Evolutionary conservation across 2,888 invertebrate genomes (phyloP).

Genomic region (Polymixis flavicincta): DNA sequence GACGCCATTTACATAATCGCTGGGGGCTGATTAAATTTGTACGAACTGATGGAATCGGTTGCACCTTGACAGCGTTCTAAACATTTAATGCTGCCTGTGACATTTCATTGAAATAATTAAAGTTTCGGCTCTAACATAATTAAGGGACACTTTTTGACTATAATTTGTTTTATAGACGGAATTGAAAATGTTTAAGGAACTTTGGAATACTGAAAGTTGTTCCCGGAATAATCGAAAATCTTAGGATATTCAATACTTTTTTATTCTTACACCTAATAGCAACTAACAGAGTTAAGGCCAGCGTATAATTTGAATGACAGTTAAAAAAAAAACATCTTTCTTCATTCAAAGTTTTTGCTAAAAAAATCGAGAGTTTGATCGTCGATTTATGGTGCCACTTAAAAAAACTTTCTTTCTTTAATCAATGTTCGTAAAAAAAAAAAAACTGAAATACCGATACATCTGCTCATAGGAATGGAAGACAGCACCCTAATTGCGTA

Average conservation of each 20-base stretch:
- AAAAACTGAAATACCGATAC: neutral
- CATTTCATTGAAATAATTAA: constrained; percentile 32
- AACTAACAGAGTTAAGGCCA: neutral
- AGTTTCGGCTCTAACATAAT: neutral
- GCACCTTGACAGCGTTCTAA: constrained; percentile 47
- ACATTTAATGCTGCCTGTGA: constrained; percentile 43
- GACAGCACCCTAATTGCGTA: constrained; percentile 68
- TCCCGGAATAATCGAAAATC: neutral
- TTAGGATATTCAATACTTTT: neutral
- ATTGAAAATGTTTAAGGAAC: no score
- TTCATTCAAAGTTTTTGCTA: no score
- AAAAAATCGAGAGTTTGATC: no score
- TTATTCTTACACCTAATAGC: neutral
- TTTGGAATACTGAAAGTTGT: neutral
- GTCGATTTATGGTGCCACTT: neutral
- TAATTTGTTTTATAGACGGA: neutral
- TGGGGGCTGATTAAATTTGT: constrained; percentile 84
- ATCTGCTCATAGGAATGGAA: constrained; percentile 46
- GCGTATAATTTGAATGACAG: no score
- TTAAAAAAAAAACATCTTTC: no score
- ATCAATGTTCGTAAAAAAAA: no score
- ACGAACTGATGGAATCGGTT: constrained; percentile 71
- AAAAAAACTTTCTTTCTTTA: neutral
- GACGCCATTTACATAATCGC: constrained; percentile 85
- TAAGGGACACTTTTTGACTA: neutral